A percentile compares a stretch with the other conserved stretches of the same genome.
Conservation (phyloP, 2,113 vertebrate species). For the Quiscalus mexicanus region DNA sequence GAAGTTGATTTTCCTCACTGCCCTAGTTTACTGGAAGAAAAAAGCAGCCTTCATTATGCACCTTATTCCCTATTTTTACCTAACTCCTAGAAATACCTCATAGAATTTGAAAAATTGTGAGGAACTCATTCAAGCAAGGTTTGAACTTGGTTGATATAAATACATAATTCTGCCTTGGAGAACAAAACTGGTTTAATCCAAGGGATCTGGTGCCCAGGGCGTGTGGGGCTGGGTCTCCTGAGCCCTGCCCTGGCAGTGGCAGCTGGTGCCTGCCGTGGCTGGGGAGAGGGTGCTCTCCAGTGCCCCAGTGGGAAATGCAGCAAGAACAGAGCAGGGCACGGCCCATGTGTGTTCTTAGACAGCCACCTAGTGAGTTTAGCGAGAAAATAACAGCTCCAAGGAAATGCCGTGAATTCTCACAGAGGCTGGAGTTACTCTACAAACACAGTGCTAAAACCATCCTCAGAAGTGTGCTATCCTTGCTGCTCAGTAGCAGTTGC, state of each 20-base stretch:
- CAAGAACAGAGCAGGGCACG: not conserved
- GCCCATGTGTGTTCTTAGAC: slow-evolving; percentile 2
- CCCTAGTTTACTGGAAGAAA: not conserved
- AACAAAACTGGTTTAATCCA: not conserved
- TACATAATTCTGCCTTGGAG: not conserved
- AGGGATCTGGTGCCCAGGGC: not conserved
- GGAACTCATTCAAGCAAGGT: not conserved
- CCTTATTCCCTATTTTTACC: not conserved
- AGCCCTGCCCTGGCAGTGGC: not conserved
- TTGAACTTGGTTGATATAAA: not conserved
- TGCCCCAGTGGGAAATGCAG: rapidly evolving
- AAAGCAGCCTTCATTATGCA: not conserved
- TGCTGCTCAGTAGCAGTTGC: not conserved
- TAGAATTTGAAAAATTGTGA: rapidly evolving
- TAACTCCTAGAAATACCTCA: not conserved
- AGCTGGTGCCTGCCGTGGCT: not conserved
- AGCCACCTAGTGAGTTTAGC: slow-evolving; percentile 26
- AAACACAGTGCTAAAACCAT: not conserved
- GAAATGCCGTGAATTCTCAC: not conserved
- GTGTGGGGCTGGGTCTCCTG: not conserved
- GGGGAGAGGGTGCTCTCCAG: slow-evolving; percentile 14
- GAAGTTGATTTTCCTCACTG: not conserved
- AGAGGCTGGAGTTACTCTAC: not conserved
- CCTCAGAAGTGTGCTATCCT: not conserved
- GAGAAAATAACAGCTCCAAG: not conserved